Evolutionary conservation across 1,140 invertebrate species (phyloP), one percentile per base, ranked within the genome.

Genomic region (Rhopalosiphum padi): DNA sequence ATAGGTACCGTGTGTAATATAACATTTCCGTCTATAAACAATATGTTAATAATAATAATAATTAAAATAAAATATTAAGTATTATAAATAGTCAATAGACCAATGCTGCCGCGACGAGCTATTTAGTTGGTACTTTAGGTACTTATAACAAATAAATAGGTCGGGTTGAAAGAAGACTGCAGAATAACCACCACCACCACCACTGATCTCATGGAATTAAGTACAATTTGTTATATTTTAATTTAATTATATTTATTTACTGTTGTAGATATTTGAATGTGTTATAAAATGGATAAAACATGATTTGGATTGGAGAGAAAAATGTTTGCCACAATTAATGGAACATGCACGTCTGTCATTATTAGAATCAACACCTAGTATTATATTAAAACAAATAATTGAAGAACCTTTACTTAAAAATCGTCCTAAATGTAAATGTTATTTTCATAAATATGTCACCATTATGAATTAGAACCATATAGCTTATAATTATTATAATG

Each of bases 361-460:
- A 60, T 7, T 99, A 90, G 96, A 99, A 92, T 97, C 98, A 83
- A 97, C 98, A 95, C 98, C 99, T 94, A 98, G 98, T n/a, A n/a
- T n/a, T 95, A 96, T 99, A 86, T 97, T 99, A 51, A 97, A 98
- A 95, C 96, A 97, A 68, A 98, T 99, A n/a, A 98, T 98, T 95
- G 97, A 98, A 94, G 98, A 99, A 95, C 97, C 98, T 37, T 96
- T 99, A n/a, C 96, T 99, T 30, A 97, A 98, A 95, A 97, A 96
- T 30, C 98, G 98, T 95, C 96, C 97, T 88, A 96, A 97, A 94
- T 99, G 97, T 96, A 95, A 60, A 60, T 96, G 95, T 95, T 86
- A 60, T 53, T 88, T 60, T n/a, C 51, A 60, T 92, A 30, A 60
- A 60, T 60, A 60, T 60, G 55, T 4, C 9, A 30, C 15, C 55